phyloP scores from a whole-genome alignment of 1,140 invertebrate genomes.

The Campodea augens region DNA sequence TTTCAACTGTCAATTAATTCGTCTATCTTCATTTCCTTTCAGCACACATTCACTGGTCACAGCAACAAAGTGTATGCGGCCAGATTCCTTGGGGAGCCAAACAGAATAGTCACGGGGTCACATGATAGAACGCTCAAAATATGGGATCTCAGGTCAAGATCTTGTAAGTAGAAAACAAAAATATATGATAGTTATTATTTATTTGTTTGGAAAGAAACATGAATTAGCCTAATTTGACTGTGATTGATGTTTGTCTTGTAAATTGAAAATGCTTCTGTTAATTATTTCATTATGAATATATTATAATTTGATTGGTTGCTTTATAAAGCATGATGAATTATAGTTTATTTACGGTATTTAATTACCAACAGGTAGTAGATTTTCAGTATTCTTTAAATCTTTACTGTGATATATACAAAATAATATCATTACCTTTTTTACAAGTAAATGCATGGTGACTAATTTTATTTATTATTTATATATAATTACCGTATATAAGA shows the following conservation, averaged over 20 bases:
- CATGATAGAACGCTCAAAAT: constrained; percentile 92
- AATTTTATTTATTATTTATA: too few relatives aligned
- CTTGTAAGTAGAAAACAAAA: constrained; percentile 48
- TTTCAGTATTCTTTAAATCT: too few relatives aligned
- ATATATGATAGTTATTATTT: not conserved
- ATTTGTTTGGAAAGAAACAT: not conserved
- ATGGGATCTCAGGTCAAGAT: constrained; percentile 83
- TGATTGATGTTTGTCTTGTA: too few relatives aligned
- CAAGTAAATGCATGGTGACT: too few relatives aligned
- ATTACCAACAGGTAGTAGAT: constrained; percentile 6
- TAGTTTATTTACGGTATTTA: constrained; percentile 4
- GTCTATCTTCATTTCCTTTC: constrained; percentile 28
- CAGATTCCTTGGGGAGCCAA: constrained; percentile 73
- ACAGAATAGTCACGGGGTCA: constrained; percentile 80
- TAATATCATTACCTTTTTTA: not conserved
- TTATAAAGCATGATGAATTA: too few relatives aligned
- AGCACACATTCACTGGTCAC: constrained; percentile 94
- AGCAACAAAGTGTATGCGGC: constrained; percentile 86
- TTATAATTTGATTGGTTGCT: too few relatives aligned
- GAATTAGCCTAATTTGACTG: too few relatives aligned
- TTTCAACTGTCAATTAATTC: too few relatives aligned
- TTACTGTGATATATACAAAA: too few relatives aligned
- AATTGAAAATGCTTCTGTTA: too few relatives aligned
- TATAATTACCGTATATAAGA: too few relatives aligned
- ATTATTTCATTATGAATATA: too few relatives aligned